Evolutionary conservation across 1,140 invertebrate genomes (phyloP).

Genomic region (Oryzaephilus surinamensis): DNA sequence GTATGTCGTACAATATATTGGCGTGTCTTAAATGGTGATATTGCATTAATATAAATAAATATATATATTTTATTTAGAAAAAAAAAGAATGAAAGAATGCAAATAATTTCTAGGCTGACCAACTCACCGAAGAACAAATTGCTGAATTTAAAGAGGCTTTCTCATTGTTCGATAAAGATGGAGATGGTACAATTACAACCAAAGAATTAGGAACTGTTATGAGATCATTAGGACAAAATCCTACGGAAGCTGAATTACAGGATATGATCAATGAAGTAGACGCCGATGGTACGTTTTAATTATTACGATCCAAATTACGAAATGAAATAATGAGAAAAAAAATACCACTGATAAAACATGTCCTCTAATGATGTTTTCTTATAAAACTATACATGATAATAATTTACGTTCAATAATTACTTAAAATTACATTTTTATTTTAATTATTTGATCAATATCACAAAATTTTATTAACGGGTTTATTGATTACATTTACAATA

Average conservation of each 20-base stretch:
- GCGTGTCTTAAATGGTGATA: not conserved
- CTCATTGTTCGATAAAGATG: constrained; percentile 98
- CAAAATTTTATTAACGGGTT: too few relatives aligned
- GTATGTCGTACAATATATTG: not conserved
- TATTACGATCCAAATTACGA: too few relatives aligned
- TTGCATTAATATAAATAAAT: not conserved
- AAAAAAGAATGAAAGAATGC: not conserved
- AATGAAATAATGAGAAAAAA: too few relatives aligned
- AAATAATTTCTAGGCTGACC: constrained; percentile 70
- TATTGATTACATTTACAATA: too few relatives aligned
- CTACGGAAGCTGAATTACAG: constrained; percentile 97
- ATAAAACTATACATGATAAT: not conserved
- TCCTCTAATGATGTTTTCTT: not conserved
- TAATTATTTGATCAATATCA: too few relatives aligned
- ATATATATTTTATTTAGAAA: not conserved
- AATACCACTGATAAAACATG: not conserved
- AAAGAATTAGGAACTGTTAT: constrained; percentile 99
- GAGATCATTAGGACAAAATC: constrained; percentile 97
- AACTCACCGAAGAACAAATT: constrained; percentile 96
- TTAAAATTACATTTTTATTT: too few relatives aligned
- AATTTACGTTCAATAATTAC: too few relatives aligned
- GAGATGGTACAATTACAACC: constrained; percentile 98
- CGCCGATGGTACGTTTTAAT: constrained; percentile 94
- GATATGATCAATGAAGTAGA: constrained; percentile 99
- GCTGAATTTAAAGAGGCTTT: constrained; percentile 99